Evolutionary conservation across 2,797 vertebrate genomes (phyloP).

Genomic region (Manis crassicaudata): DNA sequence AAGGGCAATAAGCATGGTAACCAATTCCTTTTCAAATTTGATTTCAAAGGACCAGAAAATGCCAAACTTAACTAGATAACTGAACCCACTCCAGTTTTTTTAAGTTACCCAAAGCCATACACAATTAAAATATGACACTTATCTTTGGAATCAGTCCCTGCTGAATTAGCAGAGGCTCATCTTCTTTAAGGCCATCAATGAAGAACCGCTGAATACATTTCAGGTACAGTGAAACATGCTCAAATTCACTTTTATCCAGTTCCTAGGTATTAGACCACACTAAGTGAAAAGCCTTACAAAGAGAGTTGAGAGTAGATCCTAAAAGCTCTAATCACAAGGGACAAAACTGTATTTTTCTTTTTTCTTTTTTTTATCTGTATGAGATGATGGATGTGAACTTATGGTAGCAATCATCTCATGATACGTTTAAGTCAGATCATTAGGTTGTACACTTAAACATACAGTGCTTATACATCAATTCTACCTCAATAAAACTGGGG

Average conservation of each 20-base stretch:
- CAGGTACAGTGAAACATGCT: conserved; percentile 85
- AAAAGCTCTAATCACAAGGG: not conserved
- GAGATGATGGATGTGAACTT: not conserved
- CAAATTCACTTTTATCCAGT: conserved; percentile 88
- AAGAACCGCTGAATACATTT: conserved; percentile 88
- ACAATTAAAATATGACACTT: conserved; percentile 79
- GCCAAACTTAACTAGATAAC: not conserved
- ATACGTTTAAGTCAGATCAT: not conserved
- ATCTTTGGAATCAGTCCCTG: conserved; percentile 90
- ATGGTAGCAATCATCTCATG: not conserved
- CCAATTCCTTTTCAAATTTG: not conserved
- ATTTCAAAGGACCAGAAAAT: conserved; percentile 8
- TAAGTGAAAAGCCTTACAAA: not conserved
- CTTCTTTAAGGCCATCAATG: conserved; percentile 77
- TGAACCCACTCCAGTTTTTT: not conserved
- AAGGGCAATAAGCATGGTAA: not conserved
- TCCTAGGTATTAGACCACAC: conserved; percentile 80
- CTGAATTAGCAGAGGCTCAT: conserved; percentile 82
- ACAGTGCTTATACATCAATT: not conserved
- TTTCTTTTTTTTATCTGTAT: not conserved
- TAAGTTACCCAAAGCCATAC: not conserved
- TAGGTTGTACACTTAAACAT: not conserved
- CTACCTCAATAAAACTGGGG: not conserved
- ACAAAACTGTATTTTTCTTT: not conserved
- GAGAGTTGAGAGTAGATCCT: not conserved